Conservation (phyloP, 2,888 invertebrate genomes). For the Dioctria rufipes region DNA sequence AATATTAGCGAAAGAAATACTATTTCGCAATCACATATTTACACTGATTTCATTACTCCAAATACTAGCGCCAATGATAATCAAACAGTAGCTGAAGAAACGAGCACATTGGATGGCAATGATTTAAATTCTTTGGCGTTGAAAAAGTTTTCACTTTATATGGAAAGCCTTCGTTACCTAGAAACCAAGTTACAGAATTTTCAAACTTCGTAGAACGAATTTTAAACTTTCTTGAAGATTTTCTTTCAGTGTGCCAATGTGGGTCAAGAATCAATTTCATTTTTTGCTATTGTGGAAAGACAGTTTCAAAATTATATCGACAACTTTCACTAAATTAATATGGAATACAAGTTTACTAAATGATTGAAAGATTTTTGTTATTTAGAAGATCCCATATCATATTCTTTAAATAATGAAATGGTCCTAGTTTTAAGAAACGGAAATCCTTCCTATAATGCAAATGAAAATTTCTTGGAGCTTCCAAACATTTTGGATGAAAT, state of each 20-base stretch:
- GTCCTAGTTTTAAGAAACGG: too few relatives aligned
- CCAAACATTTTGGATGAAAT: background rate
- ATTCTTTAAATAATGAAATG: too few relatives aligned
- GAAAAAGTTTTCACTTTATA: background rate
- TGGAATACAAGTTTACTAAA: background rate
- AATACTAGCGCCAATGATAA: too few relatives aligned
- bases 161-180: too few relatives aligned
- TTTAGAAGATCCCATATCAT: too few relatives aligned
- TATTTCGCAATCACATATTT: background rate
- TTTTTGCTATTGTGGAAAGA: background rate
- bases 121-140: background rate
- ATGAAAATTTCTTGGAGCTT: background rate
- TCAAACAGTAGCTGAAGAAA: too few relatives aligned
- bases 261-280: too few relatives aligned
- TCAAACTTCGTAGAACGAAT: too few relatives aligned
- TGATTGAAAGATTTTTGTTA: too few relatives aligned
- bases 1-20: background rate
- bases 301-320: background rate
- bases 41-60: background rate
- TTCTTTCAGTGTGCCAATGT: too few relatives aligned
- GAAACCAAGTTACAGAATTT: too few relatives aligned
- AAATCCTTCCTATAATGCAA: background rate
- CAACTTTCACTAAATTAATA: background rate
- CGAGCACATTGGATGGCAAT: background rate
- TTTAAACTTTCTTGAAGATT: background rate